Base-by-base conservation (phyloP, 2,888 invertebrate species). In the Platerodrilus igneus region DNA sequence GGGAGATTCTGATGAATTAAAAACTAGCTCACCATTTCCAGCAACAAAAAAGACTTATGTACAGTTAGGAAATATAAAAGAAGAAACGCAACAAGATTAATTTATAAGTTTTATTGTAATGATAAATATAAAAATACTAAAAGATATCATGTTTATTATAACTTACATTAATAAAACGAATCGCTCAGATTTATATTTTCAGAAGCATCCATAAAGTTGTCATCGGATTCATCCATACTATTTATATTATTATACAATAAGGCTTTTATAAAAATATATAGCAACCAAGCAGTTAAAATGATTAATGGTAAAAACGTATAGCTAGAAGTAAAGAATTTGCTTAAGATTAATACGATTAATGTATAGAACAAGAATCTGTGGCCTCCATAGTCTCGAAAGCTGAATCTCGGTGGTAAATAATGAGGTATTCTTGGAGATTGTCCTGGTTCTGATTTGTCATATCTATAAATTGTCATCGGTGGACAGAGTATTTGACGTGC, bases 331-430 rank as follows among this genome's bases (percentile, higher is more conserved):
- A 76, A 68, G 23, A 74, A 50, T 66, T 72, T 74, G 21, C 73
- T 70, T 2, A 77, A 22, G 4, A 77, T 47, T 32, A 72, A 72
- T 2, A 79, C 75, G 0, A 79, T 36, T 3, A 64, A 58, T 17
- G 81, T 53, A 67, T 76, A 76, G 1, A 71, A 56, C 16, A 82
- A 59, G 36, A 78, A 75, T 21, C 72, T 71, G 50, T 83, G 77
- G 31, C 78, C 79, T 3, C 83, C 86, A 9, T 84, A 69, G 30
- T 73, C 67, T 22, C 89, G 73, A 28, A 88, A 64, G 28, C 81
- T 81, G 5, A 86, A 53, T 30, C 86, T 68, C 1, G 86, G 78
- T 0, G 83, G 82, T 26, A 87, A 65, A 14, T 74, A 69, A 43
- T 72, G 70, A 26, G 73, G 70, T 7, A 75, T 70, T 7, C 79